Conservation (phyloP, 2,888 invertebrate species). For the Drosophila lutescens region DNA sequence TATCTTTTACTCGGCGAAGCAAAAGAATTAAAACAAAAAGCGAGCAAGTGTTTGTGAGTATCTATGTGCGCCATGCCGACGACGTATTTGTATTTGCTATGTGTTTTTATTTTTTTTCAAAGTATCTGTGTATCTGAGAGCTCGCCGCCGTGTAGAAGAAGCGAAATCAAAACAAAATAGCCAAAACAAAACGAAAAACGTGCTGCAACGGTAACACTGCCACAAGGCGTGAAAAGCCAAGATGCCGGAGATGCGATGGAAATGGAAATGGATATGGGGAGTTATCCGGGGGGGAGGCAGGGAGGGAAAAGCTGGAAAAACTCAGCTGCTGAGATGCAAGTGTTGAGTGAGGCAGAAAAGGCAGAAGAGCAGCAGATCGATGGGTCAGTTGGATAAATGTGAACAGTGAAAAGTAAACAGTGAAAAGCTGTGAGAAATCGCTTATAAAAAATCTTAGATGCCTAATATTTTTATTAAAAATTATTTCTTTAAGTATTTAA, state of each 20-base stretch:
- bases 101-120: background rate
- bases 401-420: conserved; percentile 2
- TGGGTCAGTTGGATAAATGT: conserved; percentile 4
- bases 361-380: conserved; percentile 23
- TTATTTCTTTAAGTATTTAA: too few relatives aligned
- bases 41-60: conserved; percentile 37
- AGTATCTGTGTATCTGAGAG: conserved; percentile 23
- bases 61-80: conserved; percentile 20
- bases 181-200: conserved; percentile 72
- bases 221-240: conserved; percentile 49
- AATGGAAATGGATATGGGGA: conserved; percentile 7
- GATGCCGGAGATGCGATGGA: conserved; percentile 29
- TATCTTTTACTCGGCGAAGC: conserved; percentile 66
- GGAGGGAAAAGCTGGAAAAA: background rate
- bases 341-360: conserved; percentile 21
- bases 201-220: conserved; percentile 66
- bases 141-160: conserved; percentile 58
- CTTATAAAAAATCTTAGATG: too few relatives aligned
- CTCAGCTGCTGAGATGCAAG: conserved; percentile 28
- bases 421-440: background rate
- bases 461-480: too few relatives aligned
- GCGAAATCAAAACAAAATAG: conserved; percentile 71
- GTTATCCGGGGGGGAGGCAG: background rate
- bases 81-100: background rate
- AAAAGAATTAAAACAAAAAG: conserved; percentile 79